Percentiles rank a stretch among this genome's conserved stretches.
phyloP scores from a whole-genome alignment of 2,888 invertebrate genomes.

The Busseola fusca region DNA sequence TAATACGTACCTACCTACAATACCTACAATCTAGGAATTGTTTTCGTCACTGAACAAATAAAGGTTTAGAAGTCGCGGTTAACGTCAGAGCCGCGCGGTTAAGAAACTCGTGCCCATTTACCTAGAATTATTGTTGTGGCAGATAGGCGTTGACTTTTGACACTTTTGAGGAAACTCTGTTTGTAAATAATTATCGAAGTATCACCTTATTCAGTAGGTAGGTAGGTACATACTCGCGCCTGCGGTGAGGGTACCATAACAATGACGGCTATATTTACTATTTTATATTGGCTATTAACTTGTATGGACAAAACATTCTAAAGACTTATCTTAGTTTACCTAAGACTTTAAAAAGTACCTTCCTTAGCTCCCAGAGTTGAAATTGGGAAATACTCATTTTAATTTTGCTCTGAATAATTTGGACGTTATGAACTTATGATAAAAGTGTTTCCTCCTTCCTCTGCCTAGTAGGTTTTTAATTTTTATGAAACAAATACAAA shows the following conservation, averaged over 20 bases:
- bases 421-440: background rate
- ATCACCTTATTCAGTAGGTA: background rate
- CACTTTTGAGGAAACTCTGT: conserved; percentile 9
- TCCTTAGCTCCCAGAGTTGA: background rate
- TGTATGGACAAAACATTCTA: background rate
- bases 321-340: background rate
- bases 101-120: background rate
- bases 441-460: background rate
- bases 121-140: background rate
- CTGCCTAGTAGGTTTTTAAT: background rate
- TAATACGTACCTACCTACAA: too few species aligned
- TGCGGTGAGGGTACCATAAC: background rate
- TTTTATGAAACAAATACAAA: background rate
- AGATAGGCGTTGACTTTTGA: too few species aligned
- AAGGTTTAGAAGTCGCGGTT: conserved; percentile 3
- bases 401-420: background rate
- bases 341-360: background rate
- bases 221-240: background rate
- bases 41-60: background rate
- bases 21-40: background rate
- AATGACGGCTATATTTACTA: conserved; percentile 4
- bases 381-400: background rate
- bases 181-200: conserved; percentile 6
- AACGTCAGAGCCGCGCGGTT: background rate
- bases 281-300: too few species aligned